These are phyloP conservation scores for Wasmannia auropunctata DNA, from an alignment of 1,140 invertebrate species.

Conservation along the genomic window DNA sequence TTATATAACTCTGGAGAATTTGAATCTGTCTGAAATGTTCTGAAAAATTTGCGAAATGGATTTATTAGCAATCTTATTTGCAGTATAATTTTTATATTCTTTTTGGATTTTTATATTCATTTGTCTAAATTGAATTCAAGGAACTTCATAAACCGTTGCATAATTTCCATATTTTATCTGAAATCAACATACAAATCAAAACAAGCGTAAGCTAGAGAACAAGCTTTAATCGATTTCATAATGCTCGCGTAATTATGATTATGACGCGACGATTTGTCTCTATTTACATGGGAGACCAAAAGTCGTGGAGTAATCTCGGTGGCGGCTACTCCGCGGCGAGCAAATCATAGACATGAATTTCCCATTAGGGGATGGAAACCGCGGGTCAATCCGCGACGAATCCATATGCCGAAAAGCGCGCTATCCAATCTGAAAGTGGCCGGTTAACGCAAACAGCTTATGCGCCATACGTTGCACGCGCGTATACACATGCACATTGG, in stretches of 20 bases:
- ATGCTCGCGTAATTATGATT: background rate
- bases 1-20: background rate
- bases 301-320: constrained; percentile 37
- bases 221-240: background rate
- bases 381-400: constrained; percentile 74
- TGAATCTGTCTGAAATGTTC: background rate
- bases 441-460: constrained; percentile 74
- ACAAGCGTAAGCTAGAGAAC: background rate
- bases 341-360: constrained; percentile 74
- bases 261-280: background rate
- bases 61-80: background rate
- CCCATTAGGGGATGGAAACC: constrained; percentile 75
- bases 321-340: constrained; percentile 48
- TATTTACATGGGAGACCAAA: background rate
- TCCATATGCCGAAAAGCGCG: constrained; percentile 79
- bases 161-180: background rate
- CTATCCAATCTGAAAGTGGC: constrained; percentile 77
- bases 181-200: background rate
- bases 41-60: background rate
- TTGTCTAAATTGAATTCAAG: background rate
- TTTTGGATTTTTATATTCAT: background rate
- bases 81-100: background rate
- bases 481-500: constrained; percentile 2
- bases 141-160: background rate
- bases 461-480: constrained; percentile 76